Percentiles rank a stretch among this genome's conserved stretches.
Conservation (phyloP, 2,888 invertebrate genomes). For the Mythimna vitellina region DNA sequence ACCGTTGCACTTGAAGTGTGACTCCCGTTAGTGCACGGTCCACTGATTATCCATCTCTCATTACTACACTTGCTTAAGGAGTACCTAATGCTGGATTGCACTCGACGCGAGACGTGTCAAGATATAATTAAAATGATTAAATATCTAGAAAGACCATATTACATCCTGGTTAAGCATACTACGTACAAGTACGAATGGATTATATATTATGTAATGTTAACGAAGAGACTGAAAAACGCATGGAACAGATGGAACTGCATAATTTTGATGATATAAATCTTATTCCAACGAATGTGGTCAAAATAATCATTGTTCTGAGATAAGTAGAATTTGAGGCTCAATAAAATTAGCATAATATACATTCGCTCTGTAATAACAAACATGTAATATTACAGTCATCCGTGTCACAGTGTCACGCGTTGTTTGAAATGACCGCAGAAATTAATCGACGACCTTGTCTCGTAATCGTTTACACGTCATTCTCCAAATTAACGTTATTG, state of each 20-base stretch:
- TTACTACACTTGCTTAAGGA: constrained; percentile 73
- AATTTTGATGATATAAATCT: background rate
- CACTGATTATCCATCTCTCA: constrained; percentile 81
- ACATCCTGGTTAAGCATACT: constrained; percentile 20
- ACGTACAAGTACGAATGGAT: background rate
- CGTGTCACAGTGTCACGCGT: constrained; percentile 60
- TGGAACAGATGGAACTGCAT: background rate
- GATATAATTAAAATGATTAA: constrained; percentile 40
- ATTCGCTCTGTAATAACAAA: constrained; percentile 29
- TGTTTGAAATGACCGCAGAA: constrained; percentile 64
- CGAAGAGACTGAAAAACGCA: background rate
- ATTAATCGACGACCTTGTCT: constrained; percentile 67
- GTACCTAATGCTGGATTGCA: constrained; percentile 40
- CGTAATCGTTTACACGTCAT: constrained; percentile 62
- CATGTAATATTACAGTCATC: constrained; percentile 55
- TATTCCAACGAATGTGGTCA: background rate
- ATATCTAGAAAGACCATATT: constrained; percentile 14
- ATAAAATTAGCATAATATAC: constrained; percentile 21
- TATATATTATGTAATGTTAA: background rate
- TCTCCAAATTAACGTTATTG: constrained; percentile 56
- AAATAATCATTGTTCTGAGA: constrained; percentile 12
- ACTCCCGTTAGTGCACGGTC: constrained; percentile 86
- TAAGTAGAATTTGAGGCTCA: constrained; percentile 24
- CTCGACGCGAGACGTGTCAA: constrained; percentile 54
- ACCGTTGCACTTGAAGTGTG: constrained; percentile 83